phyloP scores from a whole-genome alignment of 2,797 vertebrate genomes.

The Enteromius paludinosus region DNA sequence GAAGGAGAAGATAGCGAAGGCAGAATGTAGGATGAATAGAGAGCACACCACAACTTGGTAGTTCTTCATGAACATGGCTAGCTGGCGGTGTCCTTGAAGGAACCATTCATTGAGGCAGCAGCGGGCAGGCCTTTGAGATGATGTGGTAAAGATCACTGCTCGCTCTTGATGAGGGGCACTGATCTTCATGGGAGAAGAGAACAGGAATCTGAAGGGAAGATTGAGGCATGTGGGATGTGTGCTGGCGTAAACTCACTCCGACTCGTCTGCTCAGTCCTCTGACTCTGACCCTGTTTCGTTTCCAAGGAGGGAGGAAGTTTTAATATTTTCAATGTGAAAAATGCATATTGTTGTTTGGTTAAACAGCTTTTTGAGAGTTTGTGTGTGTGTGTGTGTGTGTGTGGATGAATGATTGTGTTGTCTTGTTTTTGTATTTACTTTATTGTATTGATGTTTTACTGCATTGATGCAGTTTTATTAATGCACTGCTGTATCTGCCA shows the following conservation, averaged over 20 bases:
- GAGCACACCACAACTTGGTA: background rate
- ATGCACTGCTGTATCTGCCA: background rate
- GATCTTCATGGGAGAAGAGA: background rate
- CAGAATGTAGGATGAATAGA: background rate
- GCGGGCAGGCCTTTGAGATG: background rate
- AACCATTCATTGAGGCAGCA: background rate
- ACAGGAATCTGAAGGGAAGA: background rate
- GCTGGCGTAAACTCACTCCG: background rate
- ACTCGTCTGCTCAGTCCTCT: background rate
- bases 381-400: no score
- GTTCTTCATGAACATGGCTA: background rate
- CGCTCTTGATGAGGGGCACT: background rate
- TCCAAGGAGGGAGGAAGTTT: background rate
- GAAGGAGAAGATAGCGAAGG: background rate
- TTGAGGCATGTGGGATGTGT: background rate
- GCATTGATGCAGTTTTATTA: no score
- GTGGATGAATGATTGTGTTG: no score
- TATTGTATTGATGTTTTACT: no score
- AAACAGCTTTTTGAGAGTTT: no score
- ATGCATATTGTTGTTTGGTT: no score
- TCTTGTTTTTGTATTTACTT: no score
- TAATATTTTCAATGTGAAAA: background rate
- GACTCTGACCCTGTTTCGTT: background rate
- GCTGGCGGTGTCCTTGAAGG: background rate
- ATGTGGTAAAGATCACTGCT: background rate